Conservation (phyloP, 2,888 invertebrate species). For the Dryobotodes eremita region DNA sequence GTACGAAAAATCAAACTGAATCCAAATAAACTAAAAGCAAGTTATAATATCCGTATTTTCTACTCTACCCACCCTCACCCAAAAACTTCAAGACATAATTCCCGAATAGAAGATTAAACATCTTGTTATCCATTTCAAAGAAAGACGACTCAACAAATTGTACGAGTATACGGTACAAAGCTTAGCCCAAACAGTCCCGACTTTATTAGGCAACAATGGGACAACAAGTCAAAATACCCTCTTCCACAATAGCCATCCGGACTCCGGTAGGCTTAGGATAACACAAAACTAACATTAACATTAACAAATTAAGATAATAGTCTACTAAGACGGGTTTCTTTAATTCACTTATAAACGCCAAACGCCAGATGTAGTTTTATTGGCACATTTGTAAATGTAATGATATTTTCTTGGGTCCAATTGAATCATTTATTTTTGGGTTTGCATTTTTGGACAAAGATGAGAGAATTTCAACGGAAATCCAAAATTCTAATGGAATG, state of each 20-base stretch:
- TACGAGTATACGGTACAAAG: conserved; percentile 43
- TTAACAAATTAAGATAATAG: conserved; percentile 67
- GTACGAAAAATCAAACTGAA: neutral
- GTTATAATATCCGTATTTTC: neutral
- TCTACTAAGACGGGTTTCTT: conserved; percentile 53
- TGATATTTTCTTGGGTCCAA: conserved; percentile 4
- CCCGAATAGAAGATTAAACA: conserved; percentile 31
- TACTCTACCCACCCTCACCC: neutral
- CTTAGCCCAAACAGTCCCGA: conserved; percentile 30
- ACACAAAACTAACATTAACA: conserved; percentile 60
- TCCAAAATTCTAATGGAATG: no score
- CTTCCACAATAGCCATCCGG: conserved; percentile 55
- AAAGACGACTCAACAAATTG: conserved; percentile 42
- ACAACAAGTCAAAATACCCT: conserved; percentile 50
- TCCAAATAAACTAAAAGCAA: neutral
- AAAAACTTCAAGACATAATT: conserved; percentile 3
- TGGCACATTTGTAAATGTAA: conserved; percentile 24
- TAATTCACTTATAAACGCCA: conserved; percentile 62
- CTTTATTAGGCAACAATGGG: conserved; percentile 49
- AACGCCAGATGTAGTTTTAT: conserved; percentile 53
- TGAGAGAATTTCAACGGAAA: neutral
- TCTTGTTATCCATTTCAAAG: conserved; percentile 9
- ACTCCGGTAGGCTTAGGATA: conserved; percentile 39
- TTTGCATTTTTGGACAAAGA: neutral
- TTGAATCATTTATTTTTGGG: conserved; percentile 8